These are phyloP conservation scores for Pandion haliaetus DNA, from an alignment of 2,113 vertebrate genomes.

Conservation along the genomic window DNA sequence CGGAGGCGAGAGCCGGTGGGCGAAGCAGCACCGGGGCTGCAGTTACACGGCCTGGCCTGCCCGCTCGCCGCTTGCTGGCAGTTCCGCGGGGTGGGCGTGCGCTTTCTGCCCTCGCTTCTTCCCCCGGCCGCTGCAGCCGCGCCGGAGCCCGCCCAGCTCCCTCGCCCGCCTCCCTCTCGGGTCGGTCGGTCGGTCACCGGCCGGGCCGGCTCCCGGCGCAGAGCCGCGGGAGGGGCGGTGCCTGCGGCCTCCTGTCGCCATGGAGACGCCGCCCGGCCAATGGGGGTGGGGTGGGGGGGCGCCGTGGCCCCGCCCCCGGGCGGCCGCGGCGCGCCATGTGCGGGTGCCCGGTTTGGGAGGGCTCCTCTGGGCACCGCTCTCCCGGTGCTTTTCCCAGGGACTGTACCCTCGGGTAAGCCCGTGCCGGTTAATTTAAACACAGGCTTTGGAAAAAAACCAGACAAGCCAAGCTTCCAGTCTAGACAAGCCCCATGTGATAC, in stretches of 20 bases:
- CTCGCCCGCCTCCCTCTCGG: too few species aligned
- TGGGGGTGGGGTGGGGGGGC: background rate
- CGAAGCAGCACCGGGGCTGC: too few species aligned
- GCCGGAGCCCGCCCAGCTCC: background rate
- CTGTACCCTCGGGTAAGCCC: background rate
- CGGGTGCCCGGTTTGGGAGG: background rate
- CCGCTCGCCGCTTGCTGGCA: background rate
- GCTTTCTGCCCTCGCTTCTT: background rate
- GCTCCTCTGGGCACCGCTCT: background rate
- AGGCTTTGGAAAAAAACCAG: background rate
- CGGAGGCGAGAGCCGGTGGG: background rate
- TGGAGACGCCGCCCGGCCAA: background rate
- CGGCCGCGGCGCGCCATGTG: background rate
- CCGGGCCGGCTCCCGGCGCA: background rate
- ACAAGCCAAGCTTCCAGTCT: background rate
- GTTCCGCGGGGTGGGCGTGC: background rate
- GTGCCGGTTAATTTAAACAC: background rate
- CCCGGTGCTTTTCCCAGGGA: background rate
- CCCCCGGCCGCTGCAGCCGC: background rate
- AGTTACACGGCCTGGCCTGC: background rate
- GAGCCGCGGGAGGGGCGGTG: background rate
- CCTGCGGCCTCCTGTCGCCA: background rate
- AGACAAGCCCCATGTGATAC: background rate
- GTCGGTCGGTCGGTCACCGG: background rate
- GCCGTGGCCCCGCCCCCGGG: background rate